Base-by-base conservation (phyloP, 2,113 vertebrate genomes). In the Oreocharis arfaki region DNA sequence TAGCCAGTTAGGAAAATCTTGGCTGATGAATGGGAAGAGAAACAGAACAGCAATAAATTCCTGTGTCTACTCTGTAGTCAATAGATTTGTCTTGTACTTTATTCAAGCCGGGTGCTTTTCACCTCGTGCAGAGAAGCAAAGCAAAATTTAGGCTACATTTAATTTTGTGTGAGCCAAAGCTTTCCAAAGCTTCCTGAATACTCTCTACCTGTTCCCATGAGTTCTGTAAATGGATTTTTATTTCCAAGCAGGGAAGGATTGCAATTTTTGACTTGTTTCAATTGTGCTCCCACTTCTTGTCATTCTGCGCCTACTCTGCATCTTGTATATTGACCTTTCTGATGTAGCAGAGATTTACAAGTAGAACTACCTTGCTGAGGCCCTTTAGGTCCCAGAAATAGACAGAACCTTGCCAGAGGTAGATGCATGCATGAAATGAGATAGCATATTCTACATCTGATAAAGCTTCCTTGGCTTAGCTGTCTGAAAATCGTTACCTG, bases 381-480 rank as follows among this genome's bases (percentile, higher is more conserved):
- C 70, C 82, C 91, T 94, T 93, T 76, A 90, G 53, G 83, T 89
- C 79, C 69, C 90, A 96, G 77, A 95, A 95, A 95, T 90, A 94
- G 93, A 95, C 96, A 95, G 94, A 96, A 74, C 63, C 63, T 97
- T 95, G 86, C 76, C 59, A 96, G 76, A 94, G 85, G 81, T 75
- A 96, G 90, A 88, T 84, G 68, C 82, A 39, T 49, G 67, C 93
- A 87, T 80, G 80, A 95, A 97, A 95, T 90, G 86, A 96, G 91
- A 97, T 95, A 96, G 95, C 59, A 81, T 94, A 95, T 95, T 88
- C 59, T 92, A 90, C 83, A 93, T 89, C 93, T 95, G 95, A 96
- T 96, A 94, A 94, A 78, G 59, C 52, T 90, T 93, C 64, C 24
- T 95, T 94, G 64, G 41, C 64, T 90, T 85, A 84, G 56, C 33